These are phyloP conservation scores for Sitodiplosis mosellana DNA, from an alignment of 1,140 invertebrate species.

Conservation along the genomic window DNA sequence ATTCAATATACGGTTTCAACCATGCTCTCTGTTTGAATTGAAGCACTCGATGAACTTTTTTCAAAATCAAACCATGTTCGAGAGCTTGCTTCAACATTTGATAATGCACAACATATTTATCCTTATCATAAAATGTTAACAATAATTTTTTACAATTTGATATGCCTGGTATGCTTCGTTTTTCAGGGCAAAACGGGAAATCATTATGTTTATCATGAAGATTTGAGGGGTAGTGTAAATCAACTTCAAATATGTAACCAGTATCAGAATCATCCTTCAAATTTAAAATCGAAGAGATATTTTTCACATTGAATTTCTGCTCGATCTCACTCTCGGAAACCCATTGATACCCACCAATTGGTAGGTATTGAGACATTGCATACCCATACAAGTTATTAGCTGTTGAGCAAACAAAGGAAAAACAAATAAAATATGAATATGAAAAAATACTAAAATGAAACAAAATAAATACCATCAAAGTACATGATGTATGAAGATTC, in stretches of 20 bases:
- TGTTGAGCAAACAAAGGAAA: constrained; percentile 15
- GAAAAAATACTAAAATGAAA: neutral
- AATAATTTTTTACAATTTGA: constrained; percentile 18
- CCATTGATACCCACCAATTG: constrained; percentile 27
- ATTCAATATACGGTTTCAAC: constrained; percentile 27
- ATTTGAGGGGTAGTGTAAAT: constrained; percentile 18
- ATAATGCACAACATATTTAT: constrained; percentile 31
- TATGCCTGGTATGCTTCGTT: constrained; percentile 6
- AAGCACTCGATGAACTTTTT: constrained; percentile 29
- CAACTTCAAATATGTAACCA: constrained; percentile 34
- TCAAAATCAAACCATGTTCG: constrained; percentile 24
- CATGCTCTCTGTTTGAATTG: constrained; percentile 30
- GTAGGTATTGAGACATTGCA: constrained; percentile 27
- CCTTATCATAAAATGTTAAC: constrained; percentile 18
- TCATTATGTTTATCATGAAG: constrained; percentile 32
- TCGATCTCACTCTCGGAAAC: constrained; percentile 13
- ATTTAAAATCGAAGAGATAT: constrained; percentile 2
- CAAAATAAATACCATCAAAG: constrained; percentile 19
- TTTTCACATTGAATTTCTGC: constrained; percentile 6
- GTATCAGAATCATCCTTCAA: constrained; percentile 18
- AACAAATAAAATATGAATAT: constrained; percentile 27
- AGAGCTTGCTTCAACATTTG: constrained; percentile 29
- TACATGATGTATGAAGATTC: constrained; percentile 23
- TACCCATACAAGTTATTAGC: constrained; percentile 34
- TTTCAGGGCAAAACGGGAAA: constrained; percentile 28